These are phyloP conservation scores for Zosterops hypoxanthus DNA, from an alignment of 2,113 vertebrate species.

Conservation along the genomic window DNA sequence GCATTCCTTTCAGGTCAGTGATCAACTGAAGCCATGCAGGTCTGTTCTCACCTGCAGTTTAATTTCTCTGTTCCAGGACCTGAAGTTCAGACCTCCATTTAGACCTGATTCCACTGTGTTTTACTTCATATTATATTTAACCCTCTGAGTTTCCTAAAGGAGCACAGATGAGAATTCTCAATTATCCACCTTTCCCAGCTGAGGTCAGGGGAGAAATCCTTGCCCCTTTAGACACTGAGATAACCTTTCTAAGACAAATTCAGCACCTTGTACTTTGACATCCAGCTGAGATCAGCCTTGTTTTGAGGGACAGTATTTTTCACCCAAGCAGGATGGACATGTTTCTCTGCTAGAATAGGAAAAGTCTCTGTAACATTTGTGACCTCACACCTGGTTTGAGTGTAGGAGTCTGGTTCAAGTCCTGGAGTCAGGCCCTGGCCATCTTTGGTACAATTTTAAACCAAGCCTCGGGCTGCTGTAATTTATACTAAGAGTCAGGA, in stretches of 20 bases:
- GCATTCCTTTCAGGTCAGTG: neutral
- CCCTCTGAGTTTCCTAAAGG: neutral
- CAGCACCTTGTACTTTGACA: neutral
- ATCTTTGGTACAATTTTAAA: neutral
- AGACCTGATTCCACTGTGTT: neutral
- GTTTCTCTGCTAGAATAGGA: neutral
- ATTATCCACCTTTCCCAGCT: neutral
- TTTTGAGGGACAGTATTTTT: neutral
- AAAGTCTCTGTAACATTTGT: neutral
- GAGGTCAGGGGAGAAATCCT: neutral
- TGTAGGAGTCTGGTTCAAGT: neutral
- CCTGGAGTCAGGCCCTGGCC: neutral
- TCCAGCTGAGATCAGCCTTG: neutral
- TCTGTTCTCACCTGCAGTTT: neutral
- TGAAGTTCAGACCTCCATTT: neutral
- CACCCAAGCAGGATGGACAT: neutral
- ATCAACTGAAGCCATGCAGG: neutral
- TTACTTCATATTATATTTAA: neutral
- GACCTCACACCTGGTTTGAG: neutral
- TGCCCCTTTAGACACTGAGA: neutral
- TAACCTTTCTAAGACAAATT: neutral
- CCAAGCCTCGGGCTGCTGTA: neutral
- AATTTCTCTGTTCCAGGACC: neutral
- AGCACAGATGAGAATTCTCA: neutral
- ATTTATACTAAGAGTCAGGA: neutral